Base-by-base conservation (phyloP, 2,113 vertebrate genomes). In the Poeciliopsis turrubarensis region DNA sequence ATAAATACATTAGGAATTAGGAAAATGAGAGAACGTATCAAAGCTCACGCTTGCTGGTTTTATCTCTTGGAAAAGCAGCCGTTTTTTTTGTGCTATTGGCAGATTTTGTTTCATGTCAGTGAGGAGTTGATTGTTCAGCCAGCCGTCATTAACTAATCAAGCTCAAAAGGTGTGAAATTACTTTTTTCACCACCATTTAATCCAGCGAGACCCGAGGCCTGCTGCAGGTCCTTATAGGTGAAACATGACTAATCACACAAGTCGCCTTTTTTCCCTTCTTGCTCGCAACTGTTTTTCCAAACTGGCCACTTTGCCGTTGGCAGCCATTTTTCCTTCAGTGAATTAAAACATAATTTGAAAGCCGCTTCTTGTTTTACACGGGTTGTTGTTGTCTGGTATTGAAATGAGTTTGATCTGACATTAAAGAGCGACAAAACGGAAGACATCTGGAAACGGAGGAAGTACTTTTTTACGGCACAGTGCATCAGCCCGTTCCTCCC, bases 161-260 rank as follows among this genome's bases (percentile, higher is more conserved):
- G 54, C 10, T 47, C 51, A 71, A 61, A 70, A 71, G 17, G 54
- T 44, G 37, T 44, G 60, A 72, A 72, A 72, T 72, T 31, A 26
- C 11, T n/a, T 47, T 37, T 72, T 30, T 14, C 47, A 31, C 70
- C 60, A 31, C 60, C 60, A 31, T 63, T 72, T 72, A 72, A 72
- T 32, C 68, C 68, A 70, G 9, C 7, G 37, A 26, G n/a, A 26
- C 54, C 68, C 17, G 51, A 60, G 29, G 3, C 22, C 25, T 70
- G 17, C 29, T 31, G 12, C 29, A 71, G 14, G 54, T 60, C 69
- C 29, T 27, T 12, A 37, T 60, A 9, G 30, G 30, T 70, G 27
- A 34, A 60, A 47, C 27, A 44, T 41, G 70, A 44, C 26, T 34
- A 63, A 62, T 30, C 70, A 47, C 70, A 32, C 27, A 30, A 47